phyloP scores from a whole-genome alignment of 1,140 invertebrate genomes.

The Heliconius congener region DNA sequence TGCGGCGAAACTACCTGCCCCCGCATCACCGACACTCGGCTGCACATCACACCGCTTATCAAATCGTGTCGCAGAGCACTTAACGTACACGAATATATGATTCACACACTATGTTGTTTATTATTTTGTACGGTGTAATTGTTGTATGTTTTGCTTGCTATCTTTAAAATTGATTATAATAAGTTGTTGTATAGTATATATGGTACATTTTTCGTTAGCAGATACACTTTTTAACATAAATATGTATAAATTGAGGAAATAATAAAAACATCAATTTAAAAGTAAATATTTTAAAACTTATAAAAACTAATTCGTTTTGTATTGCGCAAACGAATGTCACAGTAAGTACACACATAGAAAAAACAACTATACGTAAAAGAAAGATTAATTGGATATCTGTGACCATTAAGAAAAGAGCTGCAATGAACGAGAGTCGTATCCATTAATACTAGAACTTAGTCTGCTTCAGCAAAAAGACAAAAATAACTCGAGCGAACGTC shows the following conservation, averaged over 20 bases:
- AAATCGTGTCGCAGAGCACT: slow-evolving; percentile 46
- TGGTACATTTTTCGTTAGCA: neutral
- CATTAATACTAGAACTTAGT: slow-evolving; percentile 13
- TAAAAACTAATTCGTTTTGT: neutral
- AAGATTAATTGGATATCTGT: slow-evolving; percentile 27
- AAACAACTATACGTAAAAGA: slow-evolving; percentile 18
- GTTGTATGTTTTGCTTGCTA: neutral
- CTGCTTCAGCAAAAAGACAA: slow-evolving; percentile 3
- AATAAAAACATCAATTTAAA: neutral
- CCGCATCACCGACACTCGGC: slow-evolving; percentile 98
- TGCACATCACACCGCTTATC: slow-evolving; percentile 81
- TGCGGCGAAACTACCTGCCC: slow-evolving; percentile 96
- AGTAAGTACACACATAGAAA: slow-evolving; percentile 9
- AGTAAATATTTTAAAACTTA: neutral
- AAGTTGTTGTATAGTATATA: neutral
- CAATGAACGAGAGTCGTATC: neutral
- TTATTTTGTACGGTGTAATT: slow-evolving; percentile 11
- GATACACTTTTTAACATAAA: neutral
- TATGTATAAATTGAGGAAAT: neutral
- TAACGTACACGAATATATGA: slow-evolving; percentile 50
- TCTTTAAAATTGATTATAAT: slow-evolving; percentile 3
- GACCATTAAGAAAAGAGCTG: slow-evolving; percentile 19
- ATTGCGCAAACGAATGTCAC: neutral
- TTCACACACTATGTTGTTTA: slow-evolving; percentile 44
- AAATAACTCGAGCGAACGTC: slow-evolving; percentile 6